Evolutionary conservation across 2,113 vertebrate species (phyloP).

Genomic region (Chelonoidis abingdonii): DNA sequence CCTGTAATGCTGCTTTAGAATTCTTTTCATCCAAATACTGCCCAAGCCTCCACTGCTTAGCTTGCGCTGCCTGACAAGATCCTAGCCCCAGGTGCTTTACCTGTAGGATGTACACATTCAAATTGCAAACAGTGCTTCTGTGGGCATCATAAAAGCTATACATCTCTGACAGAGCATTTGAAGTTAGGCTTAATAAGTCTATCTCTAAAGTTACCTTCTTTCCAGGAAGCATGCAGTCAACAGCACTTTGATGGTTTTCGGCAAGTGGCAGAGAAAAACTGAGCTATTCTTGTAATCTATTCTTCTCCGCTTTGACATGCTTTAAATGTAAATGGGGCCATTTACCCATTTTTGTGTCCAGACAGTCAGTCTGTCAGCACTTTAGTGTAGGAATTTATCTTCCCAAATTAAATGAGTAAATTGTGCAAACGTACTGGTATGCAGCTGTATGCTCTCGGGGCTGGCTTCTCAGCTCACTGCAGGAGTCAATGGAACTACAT

Average conservation of each 20-base stretch:
- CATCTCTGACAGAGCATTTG: neutral
- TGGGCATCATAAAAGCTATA: neutral
- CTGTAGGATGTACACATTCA: neutral
- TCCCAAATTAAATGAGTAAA: conserved; percentile 69
- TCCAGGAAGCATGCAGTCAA: neutral
- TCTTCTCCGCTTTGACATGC: conserved; percentile 31
- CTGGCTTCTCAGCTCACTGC: conserved; percentile 52
- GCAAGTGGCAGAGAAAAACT: conserved; percentile 44
- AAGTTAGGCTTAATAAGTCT: neutral
- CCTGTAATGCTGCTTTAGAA: neutral
- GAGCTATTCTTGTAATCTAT: conserved; percentile 24
- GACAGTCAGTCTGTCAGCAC: conserved; percentile 69
- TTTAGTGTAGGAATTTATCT: conserved; percentile 57
- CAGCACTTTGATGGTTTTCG: conserved; percentile 16
- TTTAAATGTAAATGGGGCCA: conserved; percentile 42
- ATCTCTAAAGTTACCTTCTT: neutral
- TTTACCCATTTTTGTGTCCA: conserved; percentile 75
- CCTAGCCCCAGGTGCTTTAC: neutral
- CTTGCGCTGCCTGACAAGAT: neutral
- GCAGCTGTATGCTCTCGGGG: conserved; percentile 62
- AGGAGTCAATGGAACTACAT: neutral
- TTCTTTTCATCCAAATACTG: neutral
- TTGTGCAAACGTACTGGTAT: conserved; percentile 69
- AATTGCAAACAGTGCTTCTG: neutral
- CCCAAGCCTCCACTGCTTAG: neutral